Conservation (phyloP, 2,113 vertebrate genomes). For the Myotis brandtii region DNA sequence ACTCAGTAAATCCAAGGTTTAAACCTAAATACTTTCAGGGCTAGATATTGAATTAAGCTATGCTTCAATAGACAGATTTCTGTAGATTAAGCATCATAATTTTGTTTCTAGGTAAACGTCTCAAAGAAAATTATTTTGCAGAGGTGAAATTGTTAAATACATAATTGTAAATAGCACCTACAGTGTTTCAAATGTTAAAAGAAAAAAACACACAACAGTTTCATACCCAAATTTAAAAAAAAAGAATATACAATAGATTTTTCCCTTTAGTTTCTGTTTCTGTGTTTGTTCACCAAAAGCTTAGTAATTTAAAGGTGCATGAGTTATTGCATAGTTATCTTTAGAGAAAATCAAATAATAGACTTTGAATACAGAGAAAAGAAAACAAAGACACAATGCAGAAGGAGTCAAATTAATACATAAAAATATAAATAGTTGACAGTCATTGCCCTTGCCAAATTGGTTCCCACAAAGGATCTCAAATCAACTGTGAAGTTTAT, state of each 20-base stretch:
- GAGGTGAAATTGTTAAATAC: neutral
- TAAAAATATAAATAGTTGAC: neutral
- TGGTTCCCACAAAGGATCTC: neutral
- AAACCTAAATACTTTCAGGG: neutral
- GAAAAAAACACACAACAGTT: neutral
- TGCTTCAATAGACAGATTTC: neutral
- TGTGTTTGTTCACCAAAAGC: conserved; percentile 4
- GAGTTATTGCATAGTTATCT: neutral
- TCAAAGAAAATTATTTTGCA: conserved; percentile 31
- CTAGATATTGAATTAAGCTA: neutral
- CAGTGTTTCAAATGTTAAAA: conserved; percentile 17
- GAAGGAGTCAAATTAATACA: neutral
- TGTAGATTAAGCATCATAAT: neutral
- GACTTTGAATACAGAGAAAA: conserved; percentile 12
- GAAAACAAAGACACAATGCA: neutral
- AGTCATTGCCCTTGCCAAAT: neutral
- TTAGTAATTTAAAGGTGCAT: neutral
- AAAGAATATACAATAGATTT: neutral
- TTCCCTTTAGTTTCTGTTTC: neutral
- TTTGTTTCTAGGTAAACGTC: neutral
- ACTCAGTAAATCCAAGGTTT: neutral
- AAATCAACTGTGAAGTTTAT: neutral
- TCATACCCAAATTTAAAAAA: neutral
- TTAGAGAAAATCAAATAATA: conserved; percentile 27
- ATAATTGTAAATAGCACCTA: neutral